Base-by-base conservation (phyloP, 2,888 invertebrate species). In the Tridacna gigas region DNA sequence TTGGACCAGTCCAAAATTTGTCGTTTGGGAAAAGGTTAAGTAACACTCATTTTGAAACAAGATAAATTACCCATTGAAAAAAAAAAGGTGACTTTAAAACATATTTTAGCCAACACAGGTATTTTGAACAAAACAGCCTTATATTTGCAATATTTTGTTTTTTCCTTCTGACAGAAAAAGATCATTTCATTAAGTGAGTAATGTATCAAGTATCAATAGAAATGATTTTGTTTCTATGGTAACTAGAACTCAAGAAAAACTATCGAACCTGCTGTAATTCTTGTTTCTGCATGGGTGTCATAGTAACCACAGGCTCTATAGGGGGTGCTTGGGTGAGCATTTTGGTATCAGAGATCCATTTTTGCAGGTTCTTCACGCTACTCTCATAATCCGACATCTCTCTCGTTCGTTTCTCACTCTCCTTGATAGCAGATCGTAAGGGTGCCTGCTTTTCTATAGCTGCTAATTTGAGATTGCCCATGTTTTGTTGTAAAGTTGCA, bases 331-430 rank as follows among this genome's bases (percentile, higher is more conserved):
- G 74, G 11, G 91, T 88, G 73, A 92, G 77, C 77, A 90, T 88
- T 82, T 91, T 92, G 12, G 92, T 93, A 73, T 93, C 92, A 5
- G 88, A 89, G 37, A 94, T 92, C 93, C 93, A 93, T 74, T 91
- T 86, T 86, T 93, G 92, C 26, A 94, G 84, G 63, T 92, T 91
- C 60, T 90, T 90, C 47, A 91, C 90, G 74, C 89, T 92, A 15
- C 80, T 80, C 80, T 92, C 91, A 48, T 91, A 90, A 60, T 94
- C 92, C 37, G 91, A 90, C 90, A 92, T 91, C 75, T 93, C 92
- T 81, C 88, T 81, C 66, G 90, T 89, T 69, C 91, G 83, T 73
- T 91, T 90, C 86, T 93, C 93, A 74, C 91, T 89, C 77, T 92
- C 93, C 78, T 91, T 91, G 48, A 93, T 89, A 3, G 91, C 90